Conservation (phyloP, 1,140 invertebrate genomes). For the Sycophila sp. region DNA sequence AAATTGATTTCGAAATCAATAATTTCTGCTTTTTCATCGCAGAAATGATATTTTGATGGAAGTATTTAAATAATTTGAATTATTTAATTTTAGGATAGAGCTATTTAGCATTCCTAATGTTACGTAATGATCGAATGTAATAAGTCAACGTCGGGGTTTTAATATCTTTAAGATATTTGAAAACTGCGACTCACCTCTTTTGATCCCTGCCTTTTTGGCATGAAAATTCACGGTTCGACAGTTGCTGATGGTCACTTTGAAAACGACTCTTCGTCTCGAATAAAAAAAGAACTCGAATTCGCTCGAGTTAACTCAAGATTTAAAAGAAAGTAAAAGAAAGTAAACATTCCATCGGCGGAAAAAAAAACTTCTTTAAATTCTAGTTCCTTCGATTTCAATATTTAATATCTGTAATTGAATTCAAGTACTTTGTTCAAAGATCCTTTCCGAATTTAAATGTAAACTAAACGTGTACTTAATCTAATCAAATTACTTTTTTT, state of each 20-base stretch:
- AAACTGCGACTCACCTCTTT: neutral
- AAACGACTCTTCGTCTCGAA: neutral
- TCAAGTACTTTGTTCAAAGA: too few relatives aligned
- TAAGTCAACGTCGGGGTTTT: too few relatives aligned
- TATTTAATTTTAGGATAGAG: too few relatives aligned
- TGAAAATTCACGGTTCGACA: neutral
- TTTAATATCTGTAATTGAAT: neutral
- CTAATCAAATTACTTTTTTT: too few relatives aligned
- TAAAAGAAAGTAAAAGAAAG: neutral
- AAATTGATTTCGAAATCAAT: too few relatives aligned
- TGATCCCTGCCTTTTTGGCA: neutral
- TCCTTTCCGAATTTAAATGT: too few relatives aligned
- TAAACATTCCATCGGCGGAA: neutral
- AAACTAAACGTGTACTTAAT: too few relatives aligned
- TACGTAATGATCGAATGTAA: too few relatives aligned
- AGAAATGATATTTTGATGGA: too few relatives aligned
- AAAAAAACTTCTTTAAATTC: neutral
- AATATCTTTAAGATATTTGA: neutral
- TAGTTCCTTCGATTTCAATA: neutral
- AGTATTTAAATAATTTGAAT: too few relatives aligned
- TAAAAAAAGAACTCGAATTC: conserved; percentile 2
- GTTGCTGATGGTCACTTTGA: neutral
- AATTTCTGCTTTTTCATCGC: too few relatives aligned
- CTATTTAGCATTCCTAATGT: too few relatives aligned
- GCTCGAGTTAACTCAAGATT: neutral